phyloP scores from a whole-genome alignment of 2,113 vertebrate species.

The Gymnobelideus leadbeateri region DNA sequence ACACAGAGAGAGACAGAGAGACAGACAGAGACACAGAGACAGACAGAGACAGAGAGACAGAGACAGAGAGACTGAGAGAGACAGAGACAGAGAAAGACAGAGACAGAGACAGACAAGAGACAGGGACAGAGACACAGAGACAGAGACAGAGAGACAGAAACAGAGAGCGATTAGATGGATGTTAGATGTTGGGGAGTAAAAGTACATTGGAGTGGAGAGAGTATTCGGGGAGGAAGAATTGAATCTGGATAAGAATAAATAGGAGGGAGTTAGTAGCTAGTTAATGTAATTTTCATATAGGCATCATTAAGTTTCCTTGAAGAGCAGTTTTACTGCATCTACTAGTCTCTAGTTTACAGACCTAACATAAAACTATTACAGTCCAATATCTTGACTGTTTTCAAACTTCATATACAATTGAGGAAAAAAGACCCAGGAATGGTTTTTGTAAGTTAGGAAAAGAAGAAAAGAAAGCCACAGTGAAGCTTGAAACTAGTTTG shows the following conservation, averaged over 20 bases:
- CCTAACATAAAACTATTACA: constrained; percentile 80
- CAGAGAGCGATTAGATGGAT: background rate
- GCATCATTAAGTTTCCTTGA: constrained; percentile 80
- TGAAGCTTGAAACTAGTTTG: constrained; percentile 84
- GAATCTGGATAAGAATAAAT: background rate
- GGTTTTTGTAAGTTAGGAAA: constrained; percentile 78
- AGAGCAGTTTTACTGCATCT: constrained; percentile 79
- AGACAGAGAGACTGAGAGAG: background rate
- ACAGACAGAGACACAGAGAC: background rate
- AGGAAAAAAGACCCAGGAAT: constrained; percentile 72
- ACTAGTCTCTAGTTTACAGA: constrained; percentile 77
- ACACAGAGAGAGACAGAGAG: background rate
- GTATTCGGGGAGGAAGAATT: constrained; percentile 46
- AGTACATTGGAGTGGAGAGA: constrained; percentile 45
- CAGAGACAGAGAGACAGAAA: background rate
- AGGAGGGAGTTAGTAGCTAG: constrained; percentile 69
- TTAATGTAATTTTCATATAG: constrained; percentile 82
- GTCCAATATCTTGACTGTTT: constrained; percentile 81
- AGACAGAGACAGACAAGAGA: no score
- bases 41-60: background rate
- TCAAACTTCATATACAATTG: constrained; percentile 84
- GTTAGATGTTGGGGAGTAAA: constrained; percentile 45
- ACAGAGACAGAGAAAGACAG: background rate
- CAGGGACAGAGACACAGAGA: background rate
- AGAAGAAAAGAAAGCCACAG: constrained; percentile 84